phyloP scores from a whole-genome alignment of 2,888 invertebrate species.

The Drosophila gaucha region DNA sequence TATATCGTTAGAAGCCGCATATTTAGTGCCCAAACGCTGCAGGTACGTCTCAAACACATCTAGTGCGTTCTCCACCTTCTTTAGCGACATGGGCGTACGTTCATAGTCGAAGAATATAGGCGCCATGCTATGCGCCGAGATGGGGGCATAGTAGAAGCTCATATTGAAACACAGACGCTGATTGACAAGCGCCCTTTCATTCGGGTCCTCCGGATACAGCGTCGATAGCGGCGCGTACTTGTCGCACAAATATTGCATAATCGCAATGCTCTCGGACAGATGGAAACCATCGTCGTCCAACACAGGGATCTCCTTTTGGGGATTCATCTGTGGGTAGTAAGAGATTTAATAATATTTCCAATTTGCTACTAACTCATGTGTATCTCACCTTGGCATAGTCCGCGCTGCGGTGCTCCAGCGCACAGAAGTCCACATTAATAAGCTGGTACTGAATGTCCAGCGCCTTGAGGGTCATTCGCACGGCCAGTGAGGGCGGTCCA shows the following conservation, averaged over 20 bases:
- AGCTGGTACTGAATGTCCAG: conserved; percentile 88
- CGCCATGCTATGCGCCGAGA: conserved; percentile 86
- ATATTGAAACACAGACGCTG: conserved; percentile 92
- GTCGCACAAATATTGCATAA: conserved; percentile 89
- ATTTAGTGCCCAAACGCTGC: conserved; percentile 86
- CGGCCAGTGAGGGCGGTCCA: conserved; percentile 91
- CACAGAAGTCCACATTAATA: conserved; percentile 88
- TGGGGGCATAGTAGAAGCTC: conserved; percentile 90
- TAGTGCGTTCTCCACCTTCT: conserved; percentile 89
- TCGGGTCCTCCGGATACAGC: conserved; percentile 90
- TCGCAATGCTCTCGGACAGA: conserved; percentile 90
- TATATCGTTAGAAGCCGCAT: conserved; percentile 88
- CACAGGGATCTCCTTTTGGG: conserved; percentile 92
- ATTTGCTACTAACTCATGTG: background rate
- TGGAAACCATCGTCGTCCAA: conserved; percentile 92
- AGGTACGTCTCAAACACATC: conserved; percentile 89
- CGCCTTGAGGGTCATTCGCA: conserved; percentile 88
- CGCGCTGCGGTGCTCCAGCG: conserved; percentile 90
- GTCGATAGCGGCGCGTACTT: conserved; percentile 88
- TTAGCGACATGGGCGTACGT: conserved; percentile 88
- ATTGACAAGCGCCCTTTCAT: conserved; percentile 90
- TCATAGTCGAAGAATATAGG: conserved; percentile 91
- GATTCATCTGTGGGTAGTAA: conserved; percentile 87
- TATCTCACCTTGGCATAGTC: conserved; percentile 88
- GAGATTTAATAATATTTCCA: background rate